Evolutionary conservation across 1,140 invertebrate genomes (phyloP), one percentile per base, ranked within the genome.

Genomic region (Trichonephila clavipes): DNA sequence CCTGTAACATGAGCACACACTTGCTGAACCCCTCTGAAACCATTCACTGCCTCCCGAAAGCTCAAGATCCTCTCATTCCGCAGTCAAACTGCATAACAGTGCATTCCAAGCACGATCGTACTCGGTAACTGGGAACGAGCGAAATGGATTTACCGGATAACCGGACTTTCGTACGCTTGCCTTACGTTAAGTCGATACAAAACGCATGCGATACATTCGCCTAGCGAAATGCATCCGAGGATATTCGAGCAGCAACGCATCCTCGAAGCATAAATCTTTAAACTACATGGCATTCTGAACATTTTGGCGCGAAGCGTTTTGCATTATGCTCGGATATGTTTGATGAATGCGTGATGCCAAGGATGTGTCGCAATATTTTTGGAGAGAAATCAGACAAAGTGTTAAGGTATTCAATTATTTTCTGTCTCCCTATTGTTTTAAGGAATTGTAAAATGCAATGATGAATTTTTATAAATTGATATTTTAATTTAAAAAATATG

Each of bases 121-220:
- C 62, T 88, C 16, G 59, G 86, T 88, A 88, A 88, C 59, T 24
- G 59, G 44, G 21, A 59, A 6, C 59, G 28, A 66, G 62, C 86
- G 58, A 40, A 34, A 40, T 62, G 59, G 86, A 88, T 88, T 88
- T 88, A 40, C 28, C 86, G 62, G 86, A 64, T 88, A 88, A 34
- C 59, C 28, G 86, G 86, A 64, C 62, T 64, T 10, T 24, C 28
- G 21, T 21, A 34, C 12, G 24, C 83, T 51, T n/a, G 34, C 24
- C 44, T 85, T 83, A 85, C 82, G 82, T 59, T n/a, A 88, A 44
- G 86, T 21, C 40, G 58, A 87, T 62, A 21, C 24, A 51, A 7
- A 58, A n/a, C 83, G 44, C 83, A 28, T 77, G 21, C 18, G 24
- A 77, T 16, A 77, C 72, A 34, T 18, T 7, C 24, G 28, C 12